Percentiles rank a stretch among this genome's conserved stretches.
Evolutionary conservation across 2,888 invertebrate genomes (phyloP).

Genomic region (Pimpla rufipes): DNA sequence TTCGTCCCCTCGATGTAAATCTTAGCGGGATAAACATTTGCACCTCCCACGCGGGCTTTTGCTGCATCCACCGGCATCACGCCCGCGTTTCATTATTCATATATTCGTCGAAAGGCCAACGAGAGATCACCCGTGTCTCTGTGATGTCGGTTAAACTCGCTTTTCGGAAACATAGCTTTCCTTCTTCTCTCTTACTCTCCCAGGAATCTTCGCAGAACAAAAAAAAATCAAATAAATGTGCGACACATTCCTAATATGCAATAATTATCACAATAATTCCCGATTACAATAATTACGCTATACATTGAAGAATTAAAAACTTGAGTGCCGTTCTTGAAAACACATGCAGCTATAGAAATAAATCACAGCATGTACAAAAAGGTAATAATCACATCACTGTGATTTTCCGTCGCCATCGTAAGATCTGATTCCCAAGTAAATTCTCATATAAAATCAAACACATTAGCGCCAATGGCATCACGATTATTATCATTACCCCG

Average conservation of each 20-base stretch:
- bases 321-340: too few species aligned
- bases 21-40: conserved; percentile 47
- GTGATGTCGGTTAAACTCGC: conserved; percentile 16
- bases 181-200: background rate
- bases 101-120: conserved; percentile 51
- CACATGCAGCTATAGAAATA: too few species aligned
- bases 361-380: background rate
- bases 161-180: conserved; percentile 8
- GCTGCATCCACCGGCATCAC: conserved; percentile 16
- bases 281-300: too few species aligned
- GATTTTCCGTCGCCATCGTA: background rate
- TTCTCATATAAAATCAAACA: conserved; percentile 26
- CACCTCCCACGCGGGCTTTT: conserved; percentile 24
- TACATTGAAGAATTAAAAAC: too few species aligned
- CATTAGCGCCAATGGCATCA: conserved; percentile 20
- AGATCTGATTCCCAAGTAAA: background rate
- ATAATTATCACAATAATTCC: background rate
- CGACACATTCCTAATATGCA: background rate
- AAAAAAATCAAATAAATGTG: background rate
- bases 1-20: conserved; percentile 16
- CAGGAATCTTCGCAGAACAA: background rate
- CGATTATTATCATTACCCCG: conserved; percentile 21
- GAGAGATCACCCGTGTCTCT: conserved; percentile 46
- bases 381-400: background rate
- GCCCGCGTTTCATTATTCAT: conserved; percentile 56